Evolutionary conservation across 64 coral and sea anemone genomes (phyloP), one percentile per base, ranked within the genome.

Genomic region (Catalaphyllia jardinei): DNA sequence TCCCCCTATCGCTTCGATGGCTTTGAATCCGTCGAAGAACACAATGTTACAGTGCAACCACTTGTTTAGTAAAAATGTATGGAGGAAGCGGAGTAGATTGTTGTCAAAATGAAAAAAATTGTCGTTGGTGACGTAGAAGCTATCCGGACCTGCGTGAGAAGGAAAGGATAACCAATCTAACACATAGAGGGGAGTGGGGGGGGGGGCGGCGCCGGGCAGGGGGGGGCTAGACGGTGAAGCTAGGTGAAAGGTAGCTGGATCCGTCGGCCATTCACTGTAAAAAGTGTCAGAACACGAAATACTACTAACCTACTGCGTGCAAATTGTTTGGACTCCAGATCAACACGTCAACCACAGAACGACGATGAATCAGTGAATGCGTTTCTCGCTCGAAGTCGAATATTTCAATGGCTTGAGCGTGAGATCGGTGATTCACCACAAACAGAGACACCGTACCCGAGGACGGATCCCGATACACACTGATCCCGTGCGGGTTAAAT

Each of bases 91-190:
- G 9, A 90, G 83, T 15, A 76, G 25, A 10, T 76, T 46, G 30
- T 35, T 82, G 54, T 77, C 87, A 86, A 27, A 84, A 76, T 86
- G 91, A 83, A 87, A 87, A 50, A 82, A 96, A 60, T 90, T 83
- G 72, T 96, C 94, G 62, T 96, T 96, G 27, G 94, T 96, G 29
- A 93, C 88, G n/a, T 96, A 96, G 82, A 96, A 96, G 52, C 82
- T 90, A 63, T 96, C 82, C 25, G 87, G 91, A 77, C 94, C 94
- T 96, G 63, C 11, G 38, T 39, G 51, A 60, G 33, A 55, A 88
- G 6, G 52, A 77, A 38, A 31, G 29, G 46, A 33, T 78, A 46
- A n/a, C 14, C 4, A 4, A 11, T 38, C 39, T 30, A 28, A 14
- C 20, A 18, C 20, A 55, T 22, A 80, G 10, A 9, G 52, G 52